Base-by-base conservation (phyloP, 2,888 invertebrate species). In the Neoascia interrupta region DNA sequence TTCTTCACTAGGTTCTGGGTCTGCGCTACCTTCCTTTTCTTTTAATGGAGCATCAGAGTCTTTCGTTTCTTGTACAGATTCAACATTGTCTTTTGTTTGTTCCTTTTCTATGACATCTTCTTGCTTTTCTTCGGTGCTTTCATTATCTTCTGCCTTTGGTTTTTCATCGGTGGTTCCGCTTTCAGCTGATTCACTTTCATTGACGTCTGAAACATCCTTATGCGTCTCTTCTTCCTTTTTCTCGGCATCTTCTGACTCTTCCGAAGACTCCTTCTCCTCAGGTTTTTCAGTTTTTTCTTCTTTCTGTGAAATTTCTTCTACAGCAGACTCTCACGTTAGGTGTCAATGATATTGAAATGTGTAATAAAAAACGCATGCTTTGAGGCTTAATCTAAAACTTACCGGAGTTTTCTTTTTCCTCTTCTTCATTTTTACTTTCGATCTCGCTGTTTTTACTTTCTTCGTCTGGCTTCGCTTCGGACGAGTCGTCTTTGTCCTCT, bases 91-190 rank as follows among this genome's bases (percentile, higher is more conserved):
- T 31, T 70, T 49, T 18, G 63, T 19, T 15, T 36, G 15, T 10
- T 81, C 76, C 10, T 45, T 63, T 43, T 66, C 41, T 34, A 72
- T 39, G n/a, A 60, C 36, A 2, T 68, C 70, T 56, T 75, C 58
- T 1, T 81, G 54, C 23, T 18, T 43, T 39, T 74, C 58, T 34
- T 34, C 31, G n/a, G 47, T 49, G 70, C 56, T 3, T 23, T 49
- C 45, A 15, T 26, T 49, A 26, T 1, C 11, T 28, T 81, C 69
- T 47, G 56, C 41, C 16, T 70, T 28, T 6, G 34, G 51, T 18
- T 43, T 49, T 60, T 76, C 54, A 1, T 81, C 60, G 26, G 26
- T 5, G 26, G 26, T 31, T 69, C 26, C 56, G 41, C 5, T 39
- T 34, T 76, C 63, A 34, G 26, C 37, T 6, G 51, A 39, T 51